Evolutionary conservation across 2,888 invertebrate genomes (phyloP), one percentile per base, ranked within the genome.

Genomic region (Rhogogaster chlorosoma): DNA sequence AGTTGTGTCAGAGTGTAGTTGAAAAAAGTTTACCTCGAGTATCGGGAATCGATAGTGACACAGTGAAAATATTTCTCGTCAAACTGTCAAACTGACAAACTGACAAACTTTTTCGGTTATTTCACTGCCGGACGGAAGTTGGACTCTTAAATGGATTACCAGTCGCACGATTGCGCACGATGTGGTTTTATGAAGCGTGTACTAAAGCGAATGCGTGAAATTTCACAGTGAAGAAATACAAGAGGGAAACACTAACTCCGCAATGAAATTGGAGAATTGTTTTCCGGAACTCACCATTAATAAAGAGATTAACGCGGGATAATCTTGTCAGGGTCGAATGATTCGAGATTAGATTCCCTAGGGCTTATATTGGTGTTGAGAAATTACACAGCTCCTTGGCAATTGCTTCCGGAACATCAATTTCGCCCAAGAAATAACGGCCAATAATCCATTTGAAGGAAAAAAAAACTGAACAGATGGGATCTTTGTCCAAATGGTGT

Each of bases 241-340:
- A 32, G 77, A 0, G 38, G 45, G 18, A 71, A 22, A 49, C 2
- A 7, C 15, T 3, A 22, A 77, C 18, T 49, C 53, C 53, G 0
- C 29, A 49, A 77, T 77, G 29, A 53, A 77, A 77, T 77, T 77
- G 77, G 77, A 77, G 53, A 53, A 77, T 77, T 77, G 77, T 77
- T 77, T 77, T 29, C n/a, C 32, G 26, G 53, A 49, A 53, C 77
- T 77, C 53, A 45, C 53, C 49, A 77, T 77, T 77, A 77, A 77
- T 77, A 53, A 77, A 77, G 29, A 15, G 53, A 77, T 77, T 77
- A 77, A 10, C 49, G 15, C 77, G 77, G 77, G 77, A 77, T 77
- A 45, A 77, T 36, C 77, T 53, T 77, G 77, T 77, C 77, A 53
- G 49, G 53, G 77, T 49, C 77, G 77, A 77, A 77, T 53, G 45